Evolutionary conservation across 2,797 vertebrate genomes (phyloP).

Genomic region (Basileuterus tristriatus): DNA sequence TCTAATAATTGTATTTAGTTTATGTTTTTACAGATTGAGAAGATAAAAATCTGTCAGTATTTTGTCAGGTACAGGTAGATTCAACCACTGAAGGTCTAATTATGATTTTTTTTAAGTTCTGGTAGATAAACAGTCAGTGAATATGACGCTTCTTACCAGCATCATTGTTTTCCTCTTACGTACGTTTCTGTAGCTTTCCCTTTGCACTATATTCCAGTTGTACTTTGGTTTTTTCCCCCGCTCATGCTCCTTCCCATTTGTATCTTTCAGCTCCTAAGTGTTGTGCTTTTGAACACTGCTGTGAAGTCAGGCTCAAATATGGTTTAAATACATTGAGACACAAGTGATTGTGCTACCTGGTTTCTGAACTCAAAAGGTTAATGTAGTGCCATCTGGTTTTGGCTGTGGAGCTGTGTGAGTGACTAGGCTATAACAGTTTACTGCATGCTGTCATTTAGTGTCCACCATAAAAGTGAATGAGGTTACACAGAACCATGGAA

Average conservation of each 20-base stretch:
- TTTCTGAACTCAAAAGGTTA: background rate
- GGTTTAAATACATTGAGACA: background rate
- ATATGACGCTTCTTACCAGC: background rate
- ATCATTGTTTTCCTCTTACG: background rate
- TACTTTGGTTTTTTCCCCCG: background rate
- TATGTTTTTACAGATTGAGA: background rate
- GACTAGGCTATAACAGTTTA: background rate
- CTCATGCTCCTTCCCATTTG: background rate
- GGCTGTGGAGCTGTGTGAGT: background rate
- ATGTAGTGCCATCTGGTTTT: background rate
- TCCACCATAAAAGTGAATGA: background rate
- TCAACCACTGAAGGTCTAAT: background rate
- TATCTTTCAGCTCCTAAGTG: background rate
- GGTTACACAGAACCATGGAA: background rate
- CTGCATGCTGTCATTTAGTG: background rate
- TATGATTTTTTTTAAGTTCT: background rate
- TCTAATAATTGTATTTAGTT: background rate
- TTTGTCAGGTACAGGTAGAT: background rate
- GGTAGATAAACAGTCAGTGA: background rate
- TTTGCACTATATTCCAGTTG: background rate
- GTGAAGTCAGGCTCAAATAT: background rate
- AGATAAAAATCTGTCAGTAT: background rate
- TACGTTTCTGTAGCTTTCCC: background rate
- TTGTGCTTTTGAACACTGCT: background rate
- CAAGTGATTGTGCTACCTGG: background rate